phyloP scores from a whole-genome alignment of 1,140 invertebrate species.

The Trachelipus rathkii region DNA sequence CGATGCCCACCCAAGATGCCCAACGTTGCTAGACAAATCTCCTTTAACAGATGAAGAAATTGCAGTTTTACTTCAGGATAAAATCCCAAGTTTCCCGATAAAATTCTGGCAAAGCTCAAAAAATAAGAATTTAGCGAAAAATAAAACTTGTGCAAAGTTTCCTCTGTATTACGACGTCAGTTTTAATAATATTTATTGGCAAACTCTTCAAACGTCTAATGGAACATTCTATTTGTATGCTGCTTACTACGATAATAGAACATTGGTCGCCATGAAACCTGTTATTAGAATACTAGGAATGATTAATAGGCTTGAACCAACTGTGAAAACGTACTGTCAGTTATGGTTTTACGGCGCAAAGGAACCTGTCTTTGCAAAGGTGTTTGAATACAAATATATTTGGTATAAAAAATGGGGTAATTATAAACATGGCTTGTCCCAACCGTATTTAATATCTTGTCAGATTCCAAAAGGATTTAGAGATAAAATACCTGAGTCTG shows the following conservation, averaged over 20 bases:
- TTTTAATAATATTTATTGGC: conserved; percentile 75
- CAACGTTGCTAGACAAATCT: neutral
- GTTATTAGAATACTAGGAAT: conserved; percentile 81
- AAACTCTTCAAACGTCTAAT: conserved; percentile 70
- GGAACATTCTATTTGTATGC: conserved; percentile 84
- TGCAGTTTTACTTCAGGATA: neutral
- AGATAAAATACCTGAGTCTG: conserved; percentile 68
- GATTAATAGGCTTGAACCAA: conserved; percentile 81
- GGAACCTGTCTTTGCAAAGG: conserved; percentile 70
- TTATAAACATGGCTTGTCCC: conserved; percentile 84
- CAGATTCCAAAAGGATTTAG: conserved; percentile 60
- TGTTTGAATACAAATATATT: conserved; percentile 84
- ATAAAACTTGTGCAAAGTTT: conserved; percentile 70
- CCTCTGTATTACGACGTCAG: conserved; percentile 70
- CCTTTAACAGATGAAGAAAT: neutral
- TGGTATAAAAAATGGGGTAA: conserved; percentile 94
- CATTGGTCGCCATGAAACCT: conserved; percentile 69
- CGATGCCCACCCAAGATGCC: neutral
- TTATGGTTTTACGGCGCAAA: conserved; percentile 83
- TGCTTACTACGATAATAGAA: conserved; percentile 79
- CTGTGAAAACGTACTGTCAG: conserved; percentile 75
- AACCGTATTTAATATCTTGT: conserved; percentile 85
- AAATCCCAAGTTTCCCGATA: conserved; percentile 56
- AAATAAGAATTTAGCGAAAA: conserved; percentile 68
- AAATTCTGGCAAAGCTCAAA: conserved; percentile 70